These are phyloP conservation scores for Ctenopoma kingsleyae DNA, from an alignment of 2,797 vertebrate genomes.

Conservation along the genomic window DNA sequence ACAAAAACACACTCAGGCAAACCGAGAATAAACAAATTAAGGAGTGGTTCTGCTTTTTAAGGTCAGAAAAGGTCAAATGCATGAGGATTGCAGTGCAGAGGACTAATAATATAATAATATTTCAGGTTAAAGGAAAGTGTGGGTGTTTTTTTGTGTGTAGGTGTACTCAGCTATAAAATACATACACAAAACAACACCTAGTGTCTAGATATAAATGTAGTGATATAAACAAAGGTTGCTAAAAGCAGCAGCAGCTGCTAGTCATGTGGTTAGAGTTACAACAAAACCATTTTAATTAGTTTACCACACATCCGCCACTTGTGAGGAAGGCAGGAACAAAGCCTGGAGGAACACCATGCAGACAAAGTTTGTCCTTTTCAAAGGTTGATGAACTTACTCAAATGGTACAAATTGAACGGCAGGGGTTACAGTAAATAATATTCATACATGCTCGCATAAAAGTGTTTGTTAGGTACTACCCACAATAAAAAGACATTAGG, in stretches of 20 bases:
- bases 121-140: neutral
- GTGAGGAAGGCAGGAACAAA: constrained; percentile 29
- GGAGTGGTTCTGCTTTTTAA: neutral
- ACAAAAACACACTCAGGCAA: constrained; percentile 10
- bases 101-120: neutral
- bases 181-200: constrained; percentile 6
- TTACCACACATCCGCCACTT: constrained; percentile 38
- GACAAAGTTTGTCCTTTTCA: constrained; percentile 6
- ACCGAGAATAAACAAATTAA: constrained; percentile 40
- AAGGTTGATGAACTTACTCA: neutral
- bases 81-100: neutral
- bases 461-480: too few species aligned
- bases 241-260: constrained; percentile 17
- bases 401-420: neutral
- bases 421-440: neutral
- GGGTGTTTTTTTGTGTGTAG: neutral
- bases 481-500: too few species aligned
- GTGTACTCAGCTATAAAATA: neutral
- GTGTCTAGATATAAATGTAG: neutral
- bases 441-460: too few species aligned
- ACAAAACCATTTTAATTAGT: constrained; percentile 37
- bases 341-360: constrained; percentile 6
- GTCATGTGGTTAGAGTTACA: constrained; percentile 31
- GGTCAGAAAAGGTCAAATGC: constrained; percentile 27
- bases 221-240: constrained; percentile 7